phyloP scores from a whole-genome alignment of 2,888 invertebrate species.

The Apamea epomidion region DNA sequence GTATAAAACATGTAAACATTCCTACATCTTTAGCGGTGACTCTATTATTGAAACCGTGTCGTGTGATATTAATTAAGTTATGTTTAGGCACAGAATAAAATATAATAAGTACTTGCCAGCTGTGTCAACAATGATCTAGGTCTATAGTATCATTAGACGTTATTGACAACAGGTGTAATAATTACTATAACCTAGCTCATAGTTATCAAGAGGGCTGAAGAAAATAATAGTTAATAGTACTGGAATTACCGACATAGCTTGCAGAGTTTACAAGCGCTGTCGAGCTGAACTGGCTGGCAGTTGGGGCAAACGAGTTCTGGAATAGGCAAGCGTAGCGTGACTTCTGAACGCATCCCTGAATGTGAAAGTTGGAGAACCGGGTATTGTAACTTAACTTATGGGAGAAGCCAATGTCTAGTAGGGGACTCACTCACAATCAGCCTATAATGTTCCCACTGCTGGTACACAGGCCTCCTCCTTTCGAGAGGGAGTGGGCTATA shows the following conservation, averaged over 20 bases:
- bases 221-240: background rate
- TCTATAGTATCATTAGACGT: background rate
- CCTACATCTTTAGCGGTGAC: background rate
- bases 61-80: constrained; percentile 1
- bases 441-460: no score
- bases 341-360: no score
- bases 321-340: no score
- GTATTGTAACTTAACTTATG: no score
- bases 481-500: no score
- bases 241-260: background rate
- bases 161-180: constrained; percentile 16
- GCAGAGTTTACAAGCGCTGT: background rate
- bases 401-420: no score
- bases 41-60: background rate
- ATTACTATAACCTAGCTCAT: constrained; percentile 10
- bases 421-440: no score
- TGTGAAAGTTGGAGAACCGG: no score
- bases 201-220: background rate
- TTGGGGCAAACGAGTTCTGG: background rate
- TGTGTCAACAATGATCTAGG: constrained; percentile 29
- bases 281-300: no score
- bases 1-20: background rate
- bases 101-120: constrained; percentile 14
- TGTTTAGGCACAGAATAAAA: constrained; percentile 2
- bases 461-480: no score